Conservation (phyloP, 2,888 invertebrate species). For the Nebria brevicollis region DNA sequence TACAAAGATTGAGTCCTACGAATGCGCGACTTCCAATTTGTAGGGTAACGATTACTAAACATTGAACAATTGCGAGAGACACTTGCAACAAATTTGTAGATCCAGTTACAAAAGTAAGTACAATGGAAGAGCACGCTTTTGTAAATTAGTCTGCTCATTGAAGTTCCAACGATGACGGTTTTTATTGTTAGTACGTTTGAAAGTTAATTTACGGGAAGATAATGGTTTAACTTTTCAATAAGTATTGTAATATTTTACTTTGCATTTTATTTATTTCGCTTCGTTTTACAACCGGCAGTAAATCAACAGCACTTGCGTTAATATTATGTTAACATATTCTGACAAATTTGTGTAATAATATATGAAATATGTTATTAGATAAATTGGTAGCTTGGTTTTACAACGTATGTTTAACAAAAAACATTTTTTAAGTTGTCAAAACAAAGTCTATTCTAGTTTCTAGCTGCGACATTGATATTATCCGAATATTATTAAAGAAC, state of each 20-base stretch:
- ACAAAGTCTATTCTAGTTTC: conserved; percentile 10
- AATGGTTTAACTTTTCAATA: not conserved
- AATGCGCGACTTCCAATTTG: too few species aligned
- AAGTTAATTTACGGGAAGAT: not conserved
- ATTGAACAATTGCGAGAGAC: too few species aligned
- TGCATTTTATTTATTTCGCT: not conserved
- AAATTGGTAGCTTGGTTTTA: not conserved
- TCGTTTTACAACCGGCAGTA: conserved; percentile 2
- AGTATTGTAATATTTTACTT: not conserved
- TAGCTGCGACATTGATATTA: too few species aligned
- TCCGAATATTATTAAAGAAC: too few species aligned
- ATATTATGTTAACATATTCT: not conserved
- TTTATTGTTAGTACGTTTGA: not conserved
- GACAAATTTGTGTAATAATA: not conserved
- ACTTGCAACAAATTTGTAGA: too few species aligned
- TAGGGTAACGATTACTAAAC: too few species aligned
- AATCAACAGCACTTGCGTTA: not conserved
- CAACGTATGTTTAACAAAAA: not conserved
- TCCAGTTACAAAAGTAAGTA: too few species aligned
- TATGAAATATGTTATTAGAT: not conserved
- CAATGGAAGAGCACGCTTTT: too few species aligned
- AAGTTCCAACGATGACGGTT: not conserved
- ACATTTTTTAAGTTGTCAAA: conserved; percentile 25
- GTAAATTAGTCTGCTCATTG: too few species aligned
- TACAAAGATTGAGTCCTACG: too few species aligned